Evolutionary conservation across 1,140 invertebrate species (phyloP).

Genomic region (Hypothenemus hampei): DNA sequence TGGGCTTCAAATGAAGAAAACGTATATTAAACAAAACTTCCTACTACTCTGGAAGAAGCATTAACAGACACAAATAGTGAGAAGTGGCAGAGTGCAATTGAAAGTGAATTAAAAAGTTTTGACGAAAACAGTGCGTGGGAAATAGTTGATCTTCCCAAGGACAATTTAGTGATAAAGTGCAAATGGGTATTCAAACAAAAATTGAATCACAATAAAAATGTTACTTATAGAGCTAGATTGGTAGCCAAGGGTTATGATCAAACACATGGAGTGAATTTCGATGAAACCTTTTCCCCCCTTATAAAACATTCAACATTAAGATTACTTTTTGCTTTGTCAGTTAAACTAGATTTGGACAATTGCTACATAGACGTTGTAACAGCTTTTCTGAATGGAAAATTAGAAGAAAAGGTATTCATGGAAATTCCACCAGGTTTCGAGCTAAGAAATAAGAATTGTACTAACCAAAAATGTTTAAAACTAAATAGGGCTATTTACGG

Average conservation of each 20-base stretch:
- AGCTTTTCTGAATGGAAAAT: not conserved
- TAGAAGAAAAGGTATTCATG: not conserved
- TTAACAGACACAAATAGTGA: constrained; percentile 24
- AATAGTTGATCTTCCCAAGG: constrained; percentile 30
- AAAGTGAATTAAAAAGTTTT: constrained; percentile 34
- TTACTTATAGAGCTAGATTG: constrained; percentile 36
- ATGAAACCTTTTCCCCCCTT: constrained; percentile 42
- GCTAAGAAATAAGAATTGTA: not conserved
- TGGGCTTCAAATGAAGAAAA: not conserved
- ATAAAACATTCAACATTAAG: constrained; percentile 39
- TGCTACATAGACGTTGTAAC: constrained; percentile 1
- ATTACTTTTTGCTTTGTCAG: not conserved
- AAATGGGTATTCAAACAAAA: constrained; percentile 46
- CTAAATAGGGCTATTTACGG: constrained; percentile 44
- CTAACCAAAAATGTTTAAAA: too few species aligned
- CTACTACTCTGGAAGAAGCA: constrained; percentile 26
- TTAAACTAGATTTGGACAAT: constrained; percentile 4
- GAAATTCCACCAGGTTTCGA: not conserved
- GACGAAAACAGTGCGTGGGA: constrained; percentile 43
- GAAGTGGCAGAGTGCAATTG: constrained; percentile 29
- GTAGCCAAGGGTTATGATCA: constrained; percentile 45
- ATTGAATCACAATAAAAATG: constrained; percentile 35
- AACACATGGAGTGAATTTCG: constrained; percentile 40
- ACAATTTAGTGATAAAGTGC: constrained; percentile 35
- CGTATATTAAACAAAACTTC: not conserved